phyloP scores from a whole-genome alignment of 2,888 invertebrate genomes.

The Agonopterix heracliana region DNA sequence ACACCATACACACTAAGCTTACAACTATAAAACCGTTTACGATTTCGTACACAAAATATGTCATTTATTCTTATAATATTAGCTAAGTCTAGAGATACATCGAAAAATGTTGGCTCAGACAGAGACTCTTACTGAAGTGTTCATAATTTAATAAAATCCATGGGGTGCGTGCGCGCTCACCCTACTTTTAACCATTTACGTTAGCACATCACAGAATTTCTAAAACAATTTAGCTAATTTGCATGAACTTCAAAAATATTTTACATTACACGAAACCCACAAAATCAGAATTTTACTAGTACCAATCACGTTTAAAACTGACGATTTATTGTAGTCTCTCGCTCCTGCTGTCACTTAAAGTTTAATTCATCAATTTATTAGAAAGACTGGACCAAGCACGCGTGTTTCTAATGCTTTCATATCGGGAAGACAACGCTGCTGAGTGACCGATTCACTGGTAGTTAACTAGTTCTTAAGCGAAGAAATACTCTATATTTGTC shows the following conservation, averaged over 20 bases:
- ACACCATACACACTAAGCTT: slow-evolving; percentile 24
- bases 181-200: slow-evolving; percentile 26
- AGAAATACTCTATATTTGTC: too few relatives aligned
- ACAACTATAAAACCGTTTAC: slow-evolving; percentile 27
- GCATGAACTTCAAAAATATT: slow-evolving; percentile 28
- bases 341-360: too few relatives aligned
- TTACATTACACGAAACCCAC: too few relatives aligned
- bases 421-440: too few relatives aligned
- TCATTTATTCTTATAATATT: slow-evolving; percentile 53
- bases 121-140: not conserved
- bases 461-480: too few relatives aligned
- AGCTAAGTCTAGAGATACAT: slow-evolving; percentile 29
- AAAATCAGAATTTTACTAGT: too few relatives aligned
- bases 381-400: too few relatives aligned
- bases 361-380: too few relatives aligned
- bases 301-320: too few relatives aligned
- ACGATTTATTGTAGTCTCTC: too few relatives aligned
- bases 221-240: slow-evolving; percentile 38
- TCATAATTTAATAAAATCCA: not conserved
- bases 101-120: not conserved
- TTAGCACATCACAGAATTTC: slow-evolving; percentile 69
- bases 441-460: too few relatives aligned
- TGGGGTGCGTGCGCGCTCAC: slow-evolving; percentile 15
- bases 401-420: too few relatives aligned
- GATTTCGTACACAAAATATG: slow-evolving; percentile 69